phyloP scores from a whole-genome alignment of 37 sponge, comb jelly and placozoan genomes.

The Ianthella basta region DNA sequence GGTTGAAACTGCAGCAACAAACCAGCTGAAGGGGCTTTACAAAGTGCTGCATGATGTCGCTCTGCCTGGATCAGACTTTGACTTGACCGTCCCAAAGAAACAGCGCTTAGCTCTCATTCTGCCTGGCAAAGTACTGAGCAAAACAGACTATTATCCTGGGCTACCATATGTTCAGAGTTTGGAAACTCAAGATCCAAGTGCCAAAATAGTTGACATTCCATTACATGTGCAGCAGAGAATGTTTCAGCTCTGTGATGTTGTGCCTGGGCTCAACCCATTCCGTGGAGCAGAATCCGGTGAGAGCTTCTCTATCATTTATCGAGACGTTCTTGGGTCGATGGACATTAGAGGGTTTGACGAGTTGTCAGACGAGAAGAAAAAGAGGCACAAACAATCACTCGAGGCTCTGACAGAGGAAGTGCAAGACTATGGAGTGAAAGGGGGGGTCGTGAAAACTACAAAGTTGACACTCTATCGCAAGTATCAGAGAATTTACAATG shows the following conservation, averaged over 20 bases:
- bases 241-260: conserved; percentile 59
- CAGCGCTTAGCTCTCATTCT: conserved; percentile 47
- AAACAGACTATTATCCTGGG: conserved; percentile 69
- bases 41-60: conserved; percentile 29
- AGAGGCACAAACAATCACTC: conserved; percentile 2
- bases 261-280: conserved; percentile 50
- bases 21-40: conserved; percentile 36
- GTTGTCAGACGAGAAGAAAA: conserved; percentile 7
- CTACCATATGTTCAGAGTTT: conserved; percentile 30
- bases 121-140: conserved; percentile 68
- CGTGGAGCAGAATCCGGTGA: conserved; percentile 55
- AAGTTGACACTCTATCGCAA: conserved; percentile 38
- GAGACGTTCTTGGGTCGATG: conserved; percentile 32
- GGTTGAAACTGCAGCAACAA: neutral
- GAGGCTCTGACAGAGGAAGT: conserved; percentile 12
- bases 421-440: conserved; percentile 27
- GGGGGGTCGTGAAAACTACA: neutral
- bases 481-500: conserved; percentile 45
- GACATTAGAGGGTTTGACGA: conserved; percentile 30
- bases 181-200: conserved; percentile 19
- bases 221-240: conserved; percentile 61
- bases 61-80: conserved; percentile 20
- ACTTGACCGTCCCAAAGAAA: neutral
- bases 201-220: conserved; percentile 39
- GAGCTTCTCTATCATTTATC: conserved; percentile 49